phyloP scores from a whole-genome alignment of 2,888 invertebrate genomes.

The Cerastis leucographa region DNA sequence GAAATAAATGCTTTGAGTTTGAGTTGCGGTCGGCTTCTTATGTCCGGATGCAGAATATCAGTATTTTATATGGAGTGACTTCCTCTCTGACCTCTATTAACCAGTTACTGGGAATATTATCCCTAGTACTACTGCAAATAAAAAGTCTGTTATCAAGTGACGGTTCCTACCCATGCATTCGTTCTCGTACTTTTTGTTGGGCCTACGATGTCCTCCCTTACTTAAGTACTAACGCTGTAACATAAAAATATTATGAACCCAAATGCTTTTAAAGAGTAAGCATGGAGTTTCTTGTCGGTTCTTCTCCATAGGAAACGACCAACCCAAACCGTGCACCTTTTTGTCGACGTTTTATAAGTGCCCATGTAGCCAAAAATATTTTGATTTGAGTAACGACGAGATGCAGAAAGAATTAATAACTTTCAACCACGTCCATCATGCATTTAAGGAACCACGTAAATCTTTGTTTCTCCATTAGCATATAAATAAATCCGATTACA shows the following conservation, averaged over 20 bases:
- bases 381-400: too few relatives aligned
- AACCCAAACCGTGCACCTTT: too few relatives aligned
- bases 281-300: too few relatives aligned
- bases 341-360: too few relatives aligned
- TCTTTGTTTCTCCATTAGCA: constrained; percentile 13
- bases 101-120: neutral
- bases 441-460: neutral
- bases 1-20: too few relatives aligned
- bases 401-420: neutral
- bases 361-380: too few relatives aligned
- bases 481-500: constrained; percentile 23
- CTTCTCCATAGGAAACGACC: too few relatives aligned
- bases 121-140: neutral
- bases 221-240: too few relatives aligned
- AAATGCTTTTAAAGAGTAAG: too few relatives aligned
- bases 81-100: neutral
- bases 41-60: neutral
- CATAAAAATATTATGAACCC: too few relatives aligned
- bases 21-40: neutral
- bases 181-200: too few relatives aligned
- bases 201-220: too few relatives aligned
- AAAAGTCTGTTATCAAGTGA: neutral
- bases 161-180: neutral
- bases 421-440: neutral
- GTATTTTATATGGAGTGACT: neutral